A percentile compares a stretch with the other conserved stretches of the same genome.
These are phyloP conservation scores for Euzophera pinguis DNA, from an alignment of 2,888 invertebrate genomes.

Conservation along the genomic window DNA sequence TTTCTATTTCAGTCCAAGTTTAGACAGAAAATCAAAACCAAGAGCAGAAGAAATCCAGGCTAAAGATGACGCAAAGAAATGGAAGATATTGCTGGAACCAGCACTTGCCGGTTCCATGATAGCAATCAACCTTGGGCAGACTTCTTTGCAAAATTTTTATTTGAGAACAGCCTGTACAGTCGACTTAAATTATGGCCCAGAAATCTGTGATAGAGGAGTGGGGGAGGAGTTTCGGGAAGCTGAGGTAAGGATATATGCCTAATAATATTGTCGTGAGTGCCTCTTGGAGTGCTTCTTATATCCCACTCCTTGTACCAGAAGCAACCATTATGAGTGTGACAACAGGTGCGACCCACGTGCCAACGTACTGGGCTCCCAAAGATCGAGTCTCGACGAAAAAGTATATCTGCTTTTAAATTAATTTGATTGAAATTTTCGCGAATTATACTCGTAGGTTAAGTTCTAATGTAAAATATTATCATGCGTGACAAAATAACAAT, in stretches of 20 bases:
- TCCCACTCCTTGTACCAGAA: too few species aligned
- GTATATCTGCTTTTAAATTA: too few species aligned
- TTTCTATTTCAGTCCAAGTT: slow-evolving; percentile 27
- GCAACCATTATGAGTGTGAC: too few species aligned
- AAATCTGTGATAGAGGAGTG: slow-evolving; percentile 81
- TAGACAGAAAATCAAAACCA: slow-evolving; percentile 27
- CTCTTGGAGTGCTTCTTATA: too few species aligned
- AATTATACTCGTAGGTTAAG: too few species aligned
- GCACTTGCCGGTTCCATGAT: slow-evolving; percentile 85
- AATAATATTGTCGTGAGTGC: too few species aligned
- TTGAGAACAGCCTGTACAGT: slow-evolving; percentile 87
- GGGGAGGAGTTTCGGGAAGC: slow-evolving; percentile 57
- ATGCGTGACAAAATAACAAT: too few species aligned
- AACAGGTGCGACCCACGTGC: too few species aligned
- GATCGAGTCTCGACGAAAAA: too few species aligned
- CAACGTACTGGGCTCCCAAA: too few species aligned
- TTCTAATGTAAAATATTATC: too few species aligned
- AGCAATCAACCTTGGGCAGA: slow-evolving; percentile 77
- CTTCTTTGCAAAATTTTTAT: slow-evolving; percentile 87
- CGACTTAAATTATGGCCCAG: slow-evolving; percentile 81
- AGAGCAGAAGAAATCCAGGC: slow-evolving; percentile 22
- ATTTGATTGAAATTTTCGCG: not conserved
- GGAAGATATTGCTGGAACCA: slow-evolving; percentile 83
- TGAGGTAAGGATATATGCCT: slow-evolving; percentile 44
- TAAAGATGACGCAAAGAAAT: slow-evolving; percentile 37